Evolutionary conservation across 1,140 invertebrate species (phyloP).

Genomic region (Protaetia brevitarsis): DNA sequence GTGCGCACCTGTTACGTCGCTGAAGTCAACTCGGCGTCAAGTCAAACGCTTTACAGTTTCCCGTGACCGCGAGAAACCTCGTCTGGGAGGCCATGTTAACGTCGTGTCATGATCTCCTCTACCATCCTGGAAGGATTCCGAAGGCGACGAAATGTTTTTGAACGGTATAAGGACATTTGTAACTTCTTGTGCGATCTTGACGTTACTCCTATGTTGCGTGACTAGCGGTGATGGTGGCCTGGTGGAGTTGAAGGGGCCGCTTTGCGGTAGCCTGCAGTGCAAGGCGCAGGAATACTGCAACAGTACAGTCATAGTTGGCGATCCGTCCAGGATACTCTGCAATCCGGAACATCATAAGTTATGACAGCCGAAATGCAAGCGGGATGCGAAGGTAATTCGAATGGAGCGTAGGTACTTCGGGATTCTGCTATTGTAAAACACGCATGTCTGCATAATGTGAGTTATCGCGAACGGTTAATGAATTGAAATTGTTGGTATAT

Average conservation of each 20-base stretch:
- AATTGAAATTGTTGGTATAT: too few relatives aligned
- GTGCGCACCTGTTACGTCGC: not conserved
- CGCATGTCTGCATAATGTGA: not conserved
- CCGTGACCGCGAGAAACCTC: too few relatives aligned
- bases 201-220: not conserved
- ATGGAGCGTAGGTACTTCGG: not conserved
- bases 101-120: not conserved
- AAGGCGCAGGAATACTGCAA: not conserved
- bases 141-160: constrained; percentile 1
- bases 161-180: too few relatives aligned
- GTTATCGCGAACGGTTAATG: too few relatives aligned
- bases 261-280: not conserved
- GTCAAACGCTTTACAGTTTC: not conserved
- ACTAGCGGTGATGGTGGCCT: not conserved
- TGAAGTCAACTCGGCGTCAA: too few relatives aligned
- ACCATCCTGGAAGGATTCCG: not conserved
- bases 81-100: too few relatives aligned
- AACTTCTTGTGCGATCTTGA: not conserved
- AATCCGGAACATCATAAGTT: not conserved
- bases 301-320: not conserved
- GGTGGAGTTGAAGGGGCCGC: not conserved
- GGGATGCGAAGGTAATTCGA: not conserved
- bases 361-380: not conserved
- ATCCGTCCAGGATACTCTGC: not conserved
- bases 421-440: too few relatives aligned